phyloP scores from a whole-genome alignment of 2,797 vertebrate species.

The Schizopygopsis malacanthus region DNA sequence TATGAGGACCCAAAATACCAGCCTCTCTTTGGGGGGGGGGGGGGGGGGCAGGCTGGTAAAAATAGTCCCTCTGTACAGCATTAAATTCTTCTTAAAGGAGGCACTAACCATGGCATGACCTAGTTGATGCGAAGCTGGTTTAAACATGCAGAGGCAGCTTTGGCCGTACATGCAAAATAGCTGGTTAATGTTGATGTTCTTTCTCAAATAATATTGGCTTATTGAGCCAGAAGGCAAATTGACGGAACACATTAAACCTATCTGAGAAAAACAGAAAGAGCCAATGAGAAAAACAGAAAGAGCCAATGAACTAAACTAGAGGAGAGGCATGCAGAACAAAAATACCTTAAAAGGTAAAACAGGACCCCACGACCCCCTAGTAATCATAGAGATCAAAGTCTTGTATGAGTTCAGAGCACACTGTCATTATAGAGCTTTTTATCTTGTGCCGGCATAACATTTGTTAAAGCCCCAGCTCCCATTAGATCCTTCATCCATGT shows the following conservation, averaged over 20 bases:
- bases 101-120: conserved; percentile 69
- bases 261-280: background rate
- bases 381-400: conserved; percentile 1
- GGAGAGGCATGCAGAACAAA: background rate
- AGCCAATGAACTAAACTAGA: background rate
- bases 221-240: background rate
- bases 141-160: conserved; percentile 23
- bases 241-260: background rate
- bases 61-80: conserved; percentile 46
- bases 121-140: conserved; percentile 72
- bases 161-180: background rate
- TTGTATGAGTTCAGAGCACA: background rate
- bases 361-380: background rate
- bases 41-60: conserved; percentile 61
- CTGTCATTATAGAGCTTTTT: background rate
- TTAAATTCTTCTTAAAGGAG: conserved; percentile 60
- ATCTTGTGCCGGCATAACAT: background rate
- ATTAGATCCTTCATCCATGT: background rate
- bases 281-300: background rate
- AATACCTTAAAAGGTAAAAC: background rate
- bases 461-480: background rate
- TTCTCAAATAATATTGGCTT: background rate
- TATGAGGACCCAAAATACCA: conserved; percentile 36
- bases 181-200: conserved; percentile 25
- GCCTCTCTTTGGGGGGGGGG: conserved; percentile 9